phyloP scores from a whole-genome alignment of 2,888 invertebrate species.

The Chalcis sispes region DNA sequence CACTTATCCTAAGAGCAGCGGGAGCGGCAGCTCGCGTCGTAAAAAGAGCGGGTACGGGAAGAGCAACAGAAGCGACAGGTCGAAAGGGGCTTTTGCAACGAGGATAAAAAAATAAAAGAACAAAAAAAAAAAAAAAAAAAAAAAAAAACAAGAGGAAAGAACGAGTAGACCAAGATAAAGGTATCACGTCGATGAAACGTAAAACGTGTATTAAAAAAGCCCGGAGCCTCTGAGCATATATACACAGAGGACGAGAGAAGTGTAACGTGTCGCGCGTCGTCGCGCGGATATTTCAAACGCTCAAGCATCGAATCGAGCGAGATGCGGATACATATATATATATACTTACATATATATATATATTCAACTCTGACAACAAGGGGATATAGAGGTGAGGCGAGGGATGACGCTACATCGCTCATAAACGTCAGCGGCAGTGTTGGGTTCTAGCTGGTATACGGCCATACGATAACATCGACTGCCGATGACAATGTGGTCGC shows the following conservation, averaged over 20 bases:
- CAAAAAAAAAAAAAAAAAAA: too few species aligned
- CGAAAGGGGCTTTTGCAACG: not conserved
- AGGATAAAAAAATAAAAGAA: too few species aligned
- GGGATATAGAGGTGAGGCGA: constrained; percentile 58
- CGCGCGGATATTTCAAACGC: not conserved
- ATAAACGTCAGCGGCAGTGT: constrained; percentile 74
- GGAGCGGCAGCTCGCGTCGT: not conserved
- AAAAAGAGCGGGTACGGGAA: not conserved
- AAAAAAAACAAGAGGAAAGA: too few species aligned
- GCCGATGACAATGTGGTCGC: constrained; percentile 50
- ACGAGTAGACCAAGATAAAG: constrained; percentile 6
- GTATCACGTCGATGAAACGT: constrained; percentile 47
- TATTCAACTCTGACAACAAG: too few species aligned
- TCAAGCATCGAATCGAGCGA: not conserved
- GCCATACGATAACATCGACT: too few species aligned
- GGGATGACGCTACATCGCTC: constrained; percentile 75
- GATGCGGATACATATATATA: too few species aligned
- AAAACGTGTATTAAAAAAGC: constrained; percentile 42
- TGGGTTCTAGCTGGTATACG: constrained; percentile 55
- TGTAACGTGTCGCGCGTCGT: too few species aligned
- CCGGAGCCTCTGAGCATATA: too few species aligned
- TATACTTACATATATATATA: too few species aligned
- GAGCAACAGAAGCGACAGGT: constrained; percentile 28
- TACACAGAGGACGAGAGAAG: too few species aligned
- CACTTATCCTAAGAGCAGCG: constrained; percentile 46